A percentile compares a stretch with the other conserved stretches of the same genome.
Evolutionary conservation across 2,888 invertebrate species (phyloP).

Genomic region (Rapana venosa): DNA sequence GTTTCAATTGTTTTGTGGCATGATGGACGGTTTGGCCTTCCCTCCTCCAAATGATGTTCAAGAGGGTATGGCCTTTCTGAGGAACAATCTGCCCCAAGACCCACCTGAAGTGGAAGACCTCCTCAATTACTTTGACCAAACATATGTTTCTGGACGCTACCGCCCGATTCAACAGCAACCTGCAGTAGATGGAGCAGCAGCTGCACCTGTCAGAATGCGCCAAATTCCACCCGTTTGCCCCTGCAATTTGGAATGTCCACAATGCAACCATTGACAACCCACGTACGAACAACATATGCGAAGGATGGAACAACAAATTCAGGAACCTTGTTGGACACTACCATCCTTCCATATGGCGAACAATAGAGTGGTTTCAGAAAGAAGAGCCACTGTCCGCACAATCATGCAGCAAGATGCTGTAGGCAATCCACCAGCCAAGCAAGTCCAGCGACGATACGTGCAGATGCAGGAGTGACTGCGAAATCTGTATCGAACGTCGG

Average conservation of each 20-base stretch:
- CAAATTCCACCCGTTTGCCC: conserved; percentile 12
- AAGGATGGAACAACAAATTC: conserved; percentile 30
- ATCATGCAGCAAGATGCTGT: conserved; percentile 44
- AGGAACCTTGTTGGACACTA: conserved; percentile 5
- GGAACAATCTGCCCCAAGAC: too few relatives aligned
- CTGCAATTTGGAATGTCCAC: conserved; percentile 14
- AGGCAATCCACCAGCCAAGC: conserved; percentile 27
- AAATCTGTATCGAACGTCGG: conserved; percentile 30
- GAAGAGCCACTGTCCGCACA: conserved; percentile 42
- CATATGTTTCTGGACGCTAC: conserved; percentile 6
- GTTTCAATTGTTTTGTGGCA: too few relatives aligned
- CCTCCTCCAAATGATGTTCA: too few relatives aligned
- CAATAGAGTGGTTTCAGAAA: conserved; percentile 10
- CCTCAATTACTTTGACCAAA: conserved; percentile 10
- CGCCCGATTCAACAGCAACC: background rate
- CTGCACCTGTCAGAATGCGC: conserved; percentile 10
- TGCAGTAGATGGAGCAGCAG: background rate
- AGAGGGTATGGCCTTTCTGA: too few relatives aligned
- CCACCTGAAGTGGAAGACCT: too few relatives aligned
- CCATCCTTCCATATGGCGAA: background rate
- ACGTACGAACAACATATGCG: background rate
- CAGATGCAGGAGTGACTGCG: conserved; percentile 37
- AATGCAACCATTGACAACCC: conserved; percentile 19
- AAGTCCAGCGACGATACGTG: conserved; percentile 34
- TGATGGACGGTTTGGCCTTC: too few relatives aligned